Conservation (phyloP, 2,113 vertebrate species). For the Pteropus alecto region DNA sequence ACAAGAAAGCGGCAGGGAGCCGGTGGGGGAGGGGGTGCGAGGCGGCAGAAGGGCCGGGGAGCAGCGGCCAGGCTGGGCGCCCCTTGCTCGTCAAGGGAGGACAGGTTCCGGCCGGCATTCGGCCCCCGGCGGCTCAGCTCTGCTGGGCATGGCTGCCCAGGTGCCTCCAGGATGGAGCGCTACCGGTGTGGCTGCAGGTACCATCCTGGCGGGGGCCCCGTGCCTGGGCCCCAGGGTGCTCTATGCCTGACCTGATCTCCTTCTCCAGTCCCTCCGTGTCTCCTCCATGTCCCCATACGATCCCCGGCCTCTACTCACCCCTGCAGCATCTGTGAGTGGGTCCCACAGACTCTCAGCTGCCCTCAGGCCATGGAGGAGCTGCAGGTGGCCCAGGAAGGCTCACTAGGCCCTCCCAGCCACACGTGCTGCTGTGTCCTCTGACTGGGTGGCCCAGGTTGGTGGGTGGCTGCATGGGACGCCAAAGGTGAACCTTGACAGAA, state of each 20-base stretch:
- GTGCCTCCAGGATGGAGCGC: neutral
- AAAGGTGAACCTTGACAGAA: neutral
- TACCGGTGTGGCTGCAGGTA: neutral
- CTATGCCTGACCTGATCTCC: neutral
- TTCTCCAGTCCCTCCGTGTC: accelerated
- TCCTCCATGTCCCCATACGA: accelerated
- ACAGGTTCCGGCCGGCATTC: neutral
- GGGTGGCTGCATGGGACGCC: neutral
- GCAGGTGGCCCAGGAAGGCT: too few species aligned
- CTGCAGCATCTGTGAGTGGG: accelerated
- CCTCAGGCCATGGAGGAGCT: neutral
- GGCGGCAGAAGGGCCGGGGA: neutral
- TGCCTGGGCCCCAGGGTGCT: accelerated
- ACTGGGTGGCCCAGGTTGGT: neutral
- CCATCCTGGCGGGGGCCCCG: accelerated
- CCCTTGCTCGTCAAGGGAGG: neutral
- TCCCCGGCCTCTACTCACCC: neutral
- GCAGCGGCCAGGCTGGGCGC: neutral
- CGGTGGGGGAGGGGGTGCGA: neutral
- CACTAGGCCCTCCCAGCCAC: neutral
- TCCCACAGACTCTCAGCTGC: too few species aligned
- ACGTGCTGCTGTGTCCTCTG: neutral
- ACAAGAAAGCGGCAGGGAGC: neutral
- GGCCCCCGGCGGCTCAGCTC: too few species aligned
- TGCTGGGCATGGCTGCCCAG: neutral